Conservation (phyloP, 53 echinoderm and acorn worm species). For the Paracentrotus lividus region DNA sequence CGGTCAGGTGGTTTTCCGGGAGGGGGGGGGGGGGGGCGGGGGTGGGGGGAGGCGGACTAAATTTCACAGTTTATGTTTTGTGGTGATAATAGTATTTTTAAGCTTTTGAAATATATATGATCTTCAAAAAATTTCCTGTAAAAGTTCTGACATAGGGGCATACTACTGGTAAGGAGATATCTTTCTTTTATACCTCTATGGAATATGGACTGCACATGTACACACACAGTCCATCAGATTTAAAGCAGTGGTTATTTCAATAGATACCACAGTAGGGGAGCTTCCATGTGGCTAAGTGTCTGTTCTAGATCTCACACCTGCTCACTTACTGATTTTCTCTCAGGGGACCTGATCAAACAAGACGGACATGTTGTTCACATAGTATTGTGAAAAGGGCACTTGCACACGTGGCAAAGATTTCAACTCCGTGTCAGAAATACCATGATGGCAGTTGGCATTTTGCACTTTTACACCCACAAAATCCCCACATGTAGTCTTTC, state of each 20-base stretch:
- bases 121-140: too few species aligned
- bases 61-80: too few species aligned
- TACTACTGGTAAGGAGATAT: too few species aligned
- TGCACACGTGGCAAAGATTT: constrained; percentile 51
- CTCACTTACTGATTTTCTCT: background rate
- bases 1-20: too few species aligned
- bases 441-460: background rate
- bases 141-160: too few species aligned
- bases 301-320: constrained; percentile 21
- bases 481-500: background rate
- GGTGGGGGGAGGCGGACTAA: too few species aligned
- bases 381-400: constrained; percentile 1
- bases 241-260: background rate
- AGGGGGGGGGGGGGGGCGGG: too few species aligned
- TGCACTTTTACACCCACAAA: background rate
- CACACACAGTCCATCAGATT: background rate
- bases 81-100: too few species aligned
- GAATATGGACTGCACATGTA: too few species aligned
- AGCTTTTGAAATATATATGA: too few species aligned
- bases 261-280: background rate
- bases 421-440: background rate
- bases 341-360: constrained; percentile 5
- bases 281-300: background rate
- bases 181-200: too few species aligned
- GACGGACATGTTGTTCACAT: background rate